Conservation (phyloP, 2,113 vertebrate species). For the Sakesphorus luctuosus region DNA sequence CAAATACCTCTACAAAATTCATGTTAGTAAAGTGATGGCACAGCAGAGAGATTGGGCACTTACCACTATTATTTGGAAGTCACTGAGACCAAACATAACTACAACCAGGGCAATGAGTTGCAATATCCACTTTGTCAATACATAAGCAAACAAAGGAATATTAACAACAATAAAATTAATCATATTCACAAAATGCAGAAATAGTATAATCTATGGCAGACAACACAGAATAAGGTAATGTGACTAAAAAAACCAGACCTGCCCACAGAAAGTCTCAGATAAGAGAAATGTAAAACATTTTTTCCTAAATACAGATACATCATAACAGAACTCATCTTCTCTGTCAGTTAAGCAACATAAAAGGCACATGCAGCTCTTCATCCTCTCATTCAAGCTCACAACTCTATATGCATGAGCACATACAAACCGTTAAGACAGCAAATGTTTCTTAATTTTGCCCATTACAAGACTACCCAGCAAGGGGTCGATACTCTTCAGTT, state of each 20-base stretch:
- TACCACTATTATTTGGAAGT: not conserved
- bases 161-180: not conserved
- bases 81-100: not conserved
- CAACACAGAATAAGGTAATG: not conserved
- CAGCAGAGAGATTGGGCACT: not conserved
- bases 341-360: not conserved
- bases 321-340: not conserved
- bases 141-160: not conserved
- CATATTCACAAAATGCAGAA: not conserved
- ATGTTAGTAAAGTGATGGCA: not conserved
- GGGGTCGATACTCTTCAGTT: not conserved
- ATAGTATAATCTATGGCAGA: not conserved
- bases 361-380: not conserved
- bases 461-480: not conserved
- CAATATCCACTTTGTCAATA: not conserved
- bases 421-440: not conserved
- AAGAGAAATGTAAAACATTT: not conserved
- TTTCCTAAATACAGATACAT: not conserved
- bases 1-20: not conserved
- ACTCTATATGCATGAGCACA: not conserved
- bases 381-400: not conserved
- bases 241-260: not conserved
- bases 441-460: conserved; percentile 19
- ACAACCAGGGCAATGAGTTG: not conserved
- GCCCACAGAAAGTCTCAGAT: not conserved